Evolutionary conservation across 2,113 vertebrate genomes (phyloP).

Genomic region (Cryptoleucopteryx plumbea): DNA sequence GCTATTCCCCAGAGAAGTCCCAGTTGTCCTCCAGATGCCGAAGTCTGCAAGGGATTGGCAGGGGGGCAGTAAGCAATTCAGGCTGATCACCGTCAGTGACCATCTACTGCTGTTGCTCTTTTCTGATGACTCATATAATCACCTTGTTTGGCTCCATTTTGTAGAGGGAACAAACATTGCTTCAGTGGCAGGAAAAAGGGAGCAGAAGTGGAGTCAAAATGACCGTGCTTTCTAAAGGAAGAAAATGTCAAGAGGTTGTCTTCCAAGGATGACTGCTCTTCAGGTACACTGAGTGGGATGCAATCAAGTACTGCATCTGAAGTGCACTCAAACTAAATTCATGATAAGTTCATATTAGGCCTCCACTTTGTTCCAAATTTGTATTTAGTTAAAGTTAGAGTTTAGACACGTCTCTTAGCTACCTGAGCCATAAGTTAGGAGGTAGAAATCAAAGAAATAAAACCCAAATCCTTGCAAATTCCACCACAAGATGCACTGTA

Average conservation of each 20-base stretch:
- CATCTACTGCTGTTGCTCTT: not conserved
- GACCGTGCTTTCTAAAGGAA: not conserved
- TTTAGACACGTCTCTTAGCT: not conserved
- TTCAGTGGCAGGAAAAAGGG: not conserved
- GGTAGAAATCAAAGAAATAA: not conserved
- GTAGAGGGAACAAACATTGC: not conserved
- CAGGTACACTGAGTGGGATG: not conserved
- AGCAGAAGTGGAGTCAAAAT: not conserved
- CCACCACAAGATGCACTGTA: not conserved
- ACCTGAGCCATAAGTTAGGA: not conserved
- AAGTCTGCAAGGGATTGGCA: not conserved
- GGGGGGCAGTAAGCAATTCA: not conserved
- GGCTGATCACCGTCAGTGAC: not conserved
- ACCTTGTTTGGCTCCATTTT: not conserved
- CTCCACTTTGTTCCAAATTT: not conserved
- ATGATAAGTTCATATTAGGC: not conserved
- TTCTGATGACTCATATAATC: conserved; percentile 35
- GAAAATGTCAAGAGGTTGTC: not conserved
- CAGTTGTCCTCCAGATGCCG: not conserved
- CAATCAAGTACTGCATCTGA: not conserved
- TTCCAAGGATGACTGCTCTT: not conserved
- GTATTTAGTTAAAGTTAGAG: not conserved
- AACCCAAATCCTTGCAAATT: not conserved
- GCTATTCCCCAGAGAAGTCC: not conserved
- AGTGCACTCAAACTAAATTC: not conserved